phyloP scores from a whole-genome alignment of 1,140 invertebrate species.

The Eufriesea mexicana region DNA sequence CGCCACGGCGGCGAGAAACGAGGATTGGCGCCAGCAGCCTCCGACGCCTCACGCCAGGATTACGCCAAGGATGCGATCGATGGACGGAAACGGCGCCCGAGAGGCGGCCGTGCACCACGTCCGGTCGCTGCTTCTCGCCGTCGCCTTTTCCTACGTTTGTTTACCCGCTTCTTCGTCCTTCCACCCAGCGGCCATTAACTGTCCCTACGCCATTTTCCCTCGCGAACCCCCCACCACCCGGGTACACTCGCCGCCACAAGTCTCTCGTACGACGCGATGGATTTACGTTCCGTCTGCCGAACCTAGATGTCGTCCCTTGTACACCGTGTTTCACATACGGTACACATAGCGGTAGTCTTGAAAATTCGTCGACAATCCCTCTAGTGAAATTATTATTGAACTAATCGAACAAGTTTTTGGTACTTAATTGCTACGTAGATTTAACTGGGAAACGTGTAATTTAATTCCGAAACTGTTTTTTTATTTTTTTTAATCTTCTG shows the following conservation, averaged over 20 bases:
- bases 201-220: slow-evolving; percentile 8
- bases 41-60: slow-evolving; percentile 33
- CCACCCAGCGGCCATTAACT: slow-evolving; percentile 25
- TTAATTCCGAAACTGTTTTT: too few relatives aligned
- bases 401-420: too few relatives aligned
- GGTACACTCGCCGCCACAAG: not conserved
- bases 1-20: slow-evolving; percentile 3
- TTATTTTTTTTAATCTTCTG: too few relatives aligned
- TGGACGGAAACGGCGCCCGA: slow-evolving; percentile 54
- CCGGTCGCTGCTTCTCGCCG: slow-evolving; percentile 21
- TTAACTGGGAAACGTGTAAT: too few relatives aligned
- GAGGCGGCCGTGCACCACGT: slow-evolving; percentile 46
- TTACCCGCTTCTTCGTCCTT: slow-evolving; percentile 40
- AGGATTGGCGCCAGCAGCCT: slow-evolving; percentile 50
- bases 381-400: too few relatives aligned
- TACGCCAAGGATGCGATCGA: slow-evolving; percentile 63
- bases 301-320: too few relatives aligned
- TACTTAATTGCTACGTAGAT: too few relatives aligned
- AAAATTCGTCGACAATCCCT: too few relatives aligned
- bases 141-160: slow-evolving; percentile 60
- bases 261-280: not conserved
- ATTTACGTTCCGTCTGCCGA: not conserved
- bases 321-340: too few relatives aligned
- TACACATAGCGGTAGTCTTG: too few relatives aligned
- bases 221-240: not conserved